These are phyloP conservation scores for Formica exsecta DNA, from an alignment of 1,140 invertebrate genomes.

Conservation along the genomic window DNA sequence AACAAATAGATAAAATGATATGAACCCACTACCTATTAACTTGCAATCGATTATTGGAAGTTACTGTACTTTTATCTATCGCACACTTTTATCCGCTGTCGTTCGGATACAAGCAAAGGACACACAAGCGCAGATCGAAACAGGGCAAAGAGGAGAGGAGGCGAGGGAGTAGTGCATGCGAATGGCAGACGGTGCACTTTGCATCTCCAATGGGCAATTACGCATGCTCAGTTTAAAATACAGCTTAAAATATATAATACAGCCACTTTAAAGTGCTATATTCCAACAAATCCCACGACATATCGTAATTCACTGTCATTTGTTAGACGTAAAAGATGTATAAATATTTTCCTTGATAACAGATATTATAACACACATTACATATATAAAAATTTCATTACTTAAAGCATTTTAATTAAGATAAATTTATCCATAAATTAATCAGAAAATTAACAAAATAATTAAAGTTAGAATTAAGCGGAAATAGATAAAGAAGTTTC, in stretches of 20 bases:
- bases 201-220: conserved; percentile 54
- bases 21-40: neutral
- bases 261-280: conserved; percentile 35
- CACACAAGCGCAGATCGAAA: conserved; percentile 38
- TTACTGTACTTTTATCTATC: conserved; percentile 27
- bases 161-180: neutral
- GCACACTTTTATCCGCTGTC: conserved; percentile 35
- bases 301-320: conserved; percentile 15
- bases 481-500: neutral
- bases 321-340: neutral
- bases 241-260: neutral
- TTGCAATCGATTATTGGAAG: conserved; percentile 1
- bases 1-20: neutral
- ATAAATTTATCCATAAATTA: neutral
- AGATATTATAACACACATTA: neutral
- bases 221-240: conserved; percentile 43
- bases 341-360: neutral
- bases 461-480: neutral
- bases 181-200: conserved; percentile 57
- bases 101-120: neutral
- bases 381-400: neutral
- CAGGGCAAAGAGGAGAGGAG: neutral
- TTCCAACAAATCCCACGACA: conserved; percentile 7
- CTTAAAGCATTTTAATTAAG: neutral
- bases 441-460: neutral